Conservation (phyloP, 2,888 invertebrate species). For the Caenorhabditis sp. region DNA sequence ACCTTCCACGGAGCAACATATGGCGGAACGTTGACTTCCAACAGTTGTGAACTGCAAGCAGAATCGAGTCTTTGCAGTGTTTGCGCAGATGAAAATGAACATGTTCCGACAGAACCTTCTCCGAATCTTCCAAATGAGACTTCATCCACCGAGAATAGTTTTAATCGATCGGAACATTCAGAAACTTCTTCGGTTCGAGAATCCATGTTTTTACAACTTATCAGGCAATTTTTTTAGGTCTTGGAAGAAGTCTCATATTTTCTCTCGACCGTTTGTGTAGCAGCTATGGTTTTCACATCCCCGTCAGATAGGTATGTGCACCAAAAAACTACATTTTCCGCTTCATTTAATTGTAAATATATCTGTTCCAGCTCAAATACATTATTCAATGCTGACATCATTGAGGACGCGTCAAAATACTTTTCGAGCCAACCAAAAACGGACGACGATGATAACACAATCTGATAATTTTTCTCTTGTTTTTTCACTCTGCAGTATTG, state of each 20-base stretch:
- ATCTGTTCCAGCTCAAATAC: constrained; percentile 16
- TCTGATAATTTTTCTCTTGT: not conserved
- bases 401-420: constrained; percentile 42
- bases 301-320: constrained; percentile 30
- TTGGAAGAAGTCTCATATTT: constrained; percentile 48
- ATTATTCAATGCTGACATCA: constrained; percentile 23
- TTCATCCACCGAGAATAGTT: constrained; percentile 18
- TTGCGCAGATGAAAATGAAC: not conserved
- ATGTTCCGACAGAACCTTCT: constrained; percentile 26
- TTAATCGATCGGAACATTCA: constrained; percentile 38
- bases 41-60: too few species aligned
- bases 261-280: constrained; percentile 34
- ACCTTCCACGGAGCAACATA: not conserved
- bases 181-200: constrained; percentile 31
- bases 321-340: too few species aligned
- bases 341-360: too few species aligned
- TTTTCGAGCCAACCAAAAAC: constrained; percentile 1
- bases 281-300: constrained; percentile 24
- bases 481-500: not conserved
- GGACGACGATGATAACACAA: not conserved
- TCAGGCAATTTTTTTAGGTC: constrained; percentile 26
- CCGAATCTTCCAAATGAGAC: not conserved
- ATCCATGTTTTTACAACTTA: not conserved
- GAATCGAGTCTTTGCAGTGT: too few species aligned
- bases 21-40: too few species aligned